A percentile compares a stretch with the other conserved stretches of the same genome.
Evolutionary conservation across 2,797 vertebrate genomes (phyloP).

Genomic region (Craterocephalus amniculus): DNA sequence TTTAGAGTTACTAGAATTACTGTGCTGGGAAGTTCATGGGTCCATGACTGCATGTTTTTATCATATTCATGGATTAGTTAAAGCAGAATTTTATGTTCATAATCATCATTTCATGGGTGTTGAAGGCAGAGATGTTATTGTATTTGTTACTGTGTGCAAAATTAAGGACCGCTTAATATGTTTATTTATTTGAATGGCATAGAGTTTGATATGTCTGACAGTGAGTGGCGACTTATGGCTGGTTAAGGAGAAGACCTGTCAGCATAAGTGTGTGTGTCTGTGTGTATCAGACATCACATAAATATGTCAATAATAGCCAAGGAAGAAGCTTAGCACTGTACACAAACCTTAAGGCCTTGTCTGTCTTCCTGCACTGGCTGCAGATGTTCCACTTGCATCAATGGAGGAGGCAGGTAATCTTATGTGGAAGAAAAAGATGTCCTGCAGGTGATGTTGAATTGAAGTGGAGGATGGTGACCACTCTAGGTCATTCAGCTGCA

Average conservation of each 20-base stretch:
- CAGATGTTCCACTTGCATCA: conserved; percentile 5
- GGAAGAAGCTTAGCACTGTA: not conserved
- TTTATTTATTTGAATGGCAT: not conserved
- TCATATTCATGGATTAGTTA: not conserved
- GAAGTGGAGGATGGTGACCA: conserved; percentile 1
- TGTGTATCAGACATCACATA: not conserved
- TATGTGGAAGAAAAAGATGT: conserved; percentile 6
- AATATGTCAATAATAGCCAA: not conserved
- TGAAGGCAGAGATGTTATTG: not conserved
- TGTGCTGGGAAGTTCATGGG: not conserved
- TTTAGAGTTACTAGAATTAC: no score
- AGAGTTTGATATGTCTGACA: not conserved
- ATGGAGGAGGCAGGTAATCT: not conserved
- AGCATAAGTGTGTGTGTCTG: no score
- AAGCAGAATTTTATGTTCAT: not conserved
- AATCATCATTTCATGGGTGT: no score
- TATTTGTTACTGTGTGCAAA: not conserved
- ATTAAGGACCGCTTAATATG: not conserved
- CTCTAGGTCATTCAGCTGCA: not conserved
- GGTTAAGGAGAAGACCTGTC: not conserved
- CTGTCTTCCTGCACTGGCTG: not conserved
- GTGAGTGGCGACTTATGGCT: not conserved
- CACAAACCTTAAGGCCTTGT: not conserved
- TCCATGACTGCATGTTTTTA: not conserved
- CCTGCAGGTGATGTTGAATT: not conserved